Conservation (phyloP, 2,797 vertebrate genomes). For the Acrocephalus scirpaceus region DNA sequence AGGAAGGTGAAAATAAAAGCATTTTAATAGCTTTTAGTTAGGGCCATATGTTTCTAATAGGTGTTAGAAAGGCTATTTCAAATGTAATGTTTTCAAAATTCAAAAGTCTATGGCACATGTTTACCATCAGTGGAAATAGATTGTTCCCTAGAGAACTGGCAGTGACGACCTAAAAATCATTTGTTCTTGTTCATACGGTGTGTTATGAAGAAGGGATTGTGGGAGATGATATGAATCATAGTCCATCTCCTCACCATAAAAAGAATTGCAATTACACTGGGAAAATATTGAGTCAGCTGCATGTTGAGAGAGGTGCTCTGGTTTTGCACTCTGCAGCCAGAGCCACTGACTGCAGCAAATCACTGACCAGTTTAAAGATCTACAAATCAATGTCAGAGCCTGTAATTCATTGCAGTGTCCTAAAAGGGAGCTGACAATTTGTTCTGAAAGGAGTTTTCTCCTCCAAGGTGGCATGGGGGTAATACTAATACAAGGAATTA, state of each 20-base stretch:
- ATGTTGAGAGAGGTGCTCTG: not conserved
- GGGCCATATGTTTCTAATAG: not conserved
- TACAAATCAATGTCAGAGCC: constrained; percentile 35
- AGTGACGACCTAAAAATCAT: not conserved
- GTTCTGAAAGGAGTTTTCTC: not conserved
- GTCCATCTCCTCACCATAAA: not conserved
- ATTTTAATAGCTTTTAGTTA: not conserved
- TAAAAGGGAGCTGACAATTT: not conserved
- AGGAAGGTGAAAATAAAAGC: not conserved
- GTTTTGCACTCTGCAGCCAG: not conserved
- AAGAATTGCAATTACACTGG: not conserved
- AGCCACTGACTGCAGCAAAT: not conserved
- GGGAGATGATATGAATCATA: not conserved
- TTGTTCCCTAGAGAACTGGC: not conserved
- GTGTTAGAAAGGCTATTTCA: not conserved
- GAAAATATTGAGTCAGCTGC: not conserved
- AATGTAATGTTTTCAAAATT: not conserved
- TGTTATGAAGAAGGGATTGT: not conserved
- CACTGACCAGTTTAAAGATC: not conserved
- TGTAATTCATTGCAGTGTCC: not conserved
- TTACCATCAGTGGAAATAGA: not conserved
- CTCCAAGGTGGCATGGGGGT: not conserved
- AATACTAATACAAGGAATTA: not conserved
- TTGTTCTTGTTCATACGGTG: not conserved
- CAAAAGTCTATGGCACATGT: not conserved